Conservation (phyloP, 2,888 invertebrate genomes). For the Leptogaster cylindrica region DNA sequence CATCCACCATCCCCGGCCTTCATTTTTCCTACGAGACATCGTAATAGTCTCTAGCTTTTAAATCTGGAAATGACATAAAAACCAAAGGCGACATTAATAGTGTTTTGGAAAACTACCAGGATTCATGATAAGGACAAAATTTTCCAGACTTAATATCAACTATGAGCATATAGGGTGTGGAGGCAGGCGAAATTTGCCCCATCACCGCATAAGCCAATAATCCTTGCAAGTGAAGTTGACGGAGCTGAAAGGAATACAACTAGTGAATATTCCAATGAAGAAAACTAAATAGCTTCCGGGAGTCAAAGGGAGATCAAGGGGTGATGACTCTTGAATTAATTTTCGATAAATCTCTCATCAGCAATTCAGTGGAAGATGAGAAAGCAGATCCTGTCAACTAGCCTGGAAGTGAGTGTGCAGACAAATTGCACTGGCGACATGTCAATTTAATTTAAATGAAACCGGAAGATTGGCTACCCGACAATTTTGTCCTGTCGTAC, state of each 20-base stretch:
- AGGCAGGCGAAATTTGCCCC: not conserved
- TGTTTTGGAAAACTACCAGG: too few relatives aligned
- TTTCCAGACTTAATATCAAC: too few relatives aligned
- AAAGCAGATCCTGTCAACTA: slow-evolving; percentile 20
- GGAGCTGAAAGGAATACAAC: slow-evolving; percentile 11
- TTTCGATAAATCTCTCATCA: slow-evolving; percentile 30
- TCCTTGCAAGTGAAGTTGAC: slow-evolving; percentile 9
- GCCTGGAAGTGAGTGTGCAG: slow-evolving; percentile 29
- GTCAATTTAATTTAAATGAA: slow-evolving; percentile 41
- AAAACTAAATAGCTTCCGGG: slow-evolving; percentile 4
- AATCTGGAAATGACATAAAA: too few relatives aligned
- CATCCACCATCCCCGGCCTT: too few relatives aligned
- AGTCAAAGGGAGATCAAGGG: not conserved
- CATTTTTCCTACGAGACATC: too few relatives aligned
- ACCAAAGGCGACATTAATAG: too few relatives aligned
- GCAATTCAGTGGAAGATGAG: slow-evolving; percentile 29
- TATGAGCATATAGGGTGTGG: slow-evolving; percentile 14
- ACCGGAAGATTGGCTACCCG: slow-evolving; percentile 13
- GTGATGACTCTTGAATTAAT: slow-evolving; percentile 30
- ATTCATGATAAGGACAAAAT: too few relatives aligned
- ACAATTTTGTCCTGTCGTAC: not conserved
- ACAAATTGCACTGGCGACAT: slow-evolving; percentile 43
- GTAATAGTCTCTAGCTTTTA: too few relatives aligned
- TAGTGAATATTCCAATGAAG: not conserved
- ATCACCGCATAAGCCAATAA: slow-evolving; percentile 36